These are phyloP conservation scores for Malachius bipustulatus DNA, from an alignment of 2,888 invertebrate species.

Conservation along the genomic window DNA sequence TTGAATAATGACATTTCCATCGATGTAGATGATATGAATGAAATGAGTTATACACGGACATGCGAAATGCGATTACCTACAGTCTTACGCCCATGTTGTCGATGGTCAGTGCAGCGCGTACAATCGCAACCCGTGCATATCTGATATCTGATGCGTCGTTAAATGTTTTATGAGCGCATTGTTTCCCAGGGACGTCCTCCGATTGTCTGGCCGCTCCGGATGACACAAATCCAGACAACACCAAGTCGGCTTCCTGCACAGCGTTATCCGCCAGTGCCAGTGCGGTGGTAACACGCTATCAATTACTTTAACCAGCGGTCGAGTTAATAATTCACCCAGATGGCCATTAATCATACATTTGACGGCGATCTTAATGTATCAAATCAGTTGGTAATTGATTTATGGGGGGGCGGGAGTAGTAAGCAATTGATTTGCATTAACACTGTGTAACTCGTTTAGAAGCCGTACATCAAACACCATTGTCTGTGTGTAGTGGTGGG, in stretches of 20 bases:
- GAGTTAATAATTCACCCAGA: conserved; percentile 36
- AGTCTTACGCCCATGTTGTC: too few relatives aligned
- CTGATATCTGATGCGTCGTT: conserved; percentile 31
- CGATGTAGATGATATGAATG: too few relatives aligned
- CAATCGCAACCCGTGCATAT: too few relatives aligned
- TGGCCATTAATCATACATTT: conserved; percentile 30
- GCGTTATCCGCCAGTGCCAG: neutral
- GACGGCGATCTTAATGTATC: conserved; percentile 37
- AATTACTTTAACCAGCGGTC: conserved; percentile 23
- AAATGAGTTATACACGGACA: too few relatives aligned
- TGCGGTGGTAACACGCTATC: conserved; percentile 12
- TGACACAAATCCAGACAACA: neutral
- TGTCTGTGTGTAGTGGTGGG: too few relatives aligned
- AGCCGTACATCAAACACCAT: conserved; percentile 36
- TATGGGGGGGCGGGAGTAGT: conserved; percentile 34
- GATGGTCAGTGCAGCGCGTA: too few relatives aligned
- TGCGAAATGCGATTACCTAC: too few relatives aligned
- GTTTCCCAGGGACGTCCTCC: conserved; percentile 22
- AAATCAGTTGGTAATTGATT: conserved; percentile 38
- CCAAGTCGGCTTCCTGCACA: neutral
- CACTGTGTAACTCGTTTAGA: conserved; percentile 36
- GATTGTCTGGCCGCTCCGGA: conserved; percentile 11
- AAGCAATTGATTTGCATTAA: conserved; percentile 39
- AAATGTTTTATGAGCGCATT: conserved; percentile 32
- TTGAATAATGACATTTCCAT: too few relatives aligned